Percentiles rank a stretch among this genome's conserved stretches.
Conservation (phyloP, 2,113 vertebrate species). For the Hylia prasina region DNA sequence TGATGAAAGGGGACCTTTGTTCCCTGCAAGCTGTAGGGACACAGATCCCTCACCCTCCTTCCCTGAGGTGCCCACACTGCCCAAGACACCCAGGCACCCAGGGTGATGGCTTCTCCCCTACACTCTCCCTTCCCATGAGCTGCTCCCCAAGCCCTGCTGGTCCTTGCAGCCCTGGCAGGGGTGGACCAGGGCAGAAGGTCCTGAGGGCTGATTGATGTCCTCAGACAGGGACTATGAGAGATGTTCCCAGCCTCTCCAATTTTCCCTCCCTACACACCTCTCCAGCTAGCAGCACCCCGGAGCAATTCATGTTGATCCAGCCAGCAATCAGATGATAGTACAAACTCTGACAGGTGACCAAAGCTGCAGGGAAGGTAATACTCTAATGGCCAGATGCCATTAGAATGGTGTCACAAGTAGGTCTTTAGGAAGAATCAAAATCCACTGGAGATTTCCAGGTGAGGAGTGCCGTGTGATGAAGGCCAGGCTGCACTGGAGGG, state of each 20-base stretch:
- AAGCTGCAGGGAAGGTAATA: neutral
- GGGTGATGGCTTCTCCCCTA: neutral
- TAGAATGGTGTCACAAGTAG: neutral
- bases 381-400: neutral
- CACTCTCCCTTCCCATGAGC: neutral
- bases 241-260: neutral
- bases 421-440: neutral
- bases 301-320: neutral
- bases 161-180: neutral
- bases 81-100: neutral
- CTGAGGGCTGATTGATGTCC: neutral
- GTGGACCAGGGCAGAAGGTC: neutral
- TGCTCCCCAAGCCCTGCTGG: neutral
- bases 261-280: neutral
- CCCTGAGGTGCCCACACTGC: neutral
- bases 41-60: neutral
- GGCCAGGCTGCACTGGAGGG: neutral
- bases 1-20: neutral
- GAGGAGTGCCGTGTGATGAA: neutral
- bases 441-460: neutral
- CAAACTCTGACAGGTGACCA: neutral
- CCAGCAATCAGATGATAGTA: neutral
- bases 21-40: neutral
- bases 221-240: accelerated
- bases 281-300: neutral